These are phyloP conservation scores for Oxyruncus cristatus DNA, from an alignment of 2,113 vertebrate species.

Conservation along the genomic window DNA sequence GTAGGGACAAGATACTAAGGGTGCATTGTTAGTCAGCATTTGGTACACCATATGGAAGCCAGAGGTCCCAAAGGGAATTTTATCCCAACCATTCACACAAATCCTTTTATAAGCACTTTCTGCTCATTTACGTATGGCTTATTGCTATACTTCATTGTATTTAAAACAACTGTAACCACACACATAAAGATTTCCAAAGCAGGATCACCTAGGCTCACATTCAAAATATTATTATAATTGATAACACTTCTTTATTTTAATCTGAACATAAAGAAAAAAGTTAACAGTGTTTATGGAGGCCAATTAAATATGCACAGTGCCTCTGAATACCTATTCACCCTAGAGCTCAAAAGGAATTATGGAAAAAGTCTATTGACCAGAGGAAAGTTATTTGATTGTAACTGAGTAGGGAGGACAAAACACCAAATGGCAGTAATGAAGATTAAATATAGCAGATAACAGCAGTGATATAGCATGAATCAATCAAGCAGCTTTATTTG, in stretches of 20 bases:
- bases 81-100: not conserved
- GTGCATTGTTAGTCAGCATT: not conserved
- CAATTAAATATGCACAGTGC: not conserved
- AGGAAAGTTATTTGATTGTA: not conserved
- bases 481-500: slow-evolving; percentile 1
- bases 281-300: not conserved
- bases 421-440: not conserved
- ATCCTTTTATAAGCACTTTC: not conserved
- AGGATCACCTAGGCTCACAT: not conserved
- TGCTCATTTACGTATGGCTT: not conserved
- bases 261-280: not conserved
- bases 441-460: not conserved
- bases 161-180: not conserved
- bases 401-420: not conserved
- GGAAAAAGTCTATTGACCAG: not conserved
- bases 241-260: not conserved
- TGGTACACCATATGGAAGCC: not conserved
- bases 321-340: not conserved
- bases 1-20: not conserved
- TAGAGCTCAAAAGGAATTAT: not conserved
- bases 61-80: not conserved
- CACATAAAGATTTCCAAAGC: not conserved
- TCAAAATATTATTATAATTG: not conserved
- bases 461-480: not conserved
- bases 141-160: not conserved